Evolutionary conservation across 2,888 invertebrate species (phyloP), one percentile per base, ranked within the genome.

Genomic region (Mesochorus sp.): DNA sequence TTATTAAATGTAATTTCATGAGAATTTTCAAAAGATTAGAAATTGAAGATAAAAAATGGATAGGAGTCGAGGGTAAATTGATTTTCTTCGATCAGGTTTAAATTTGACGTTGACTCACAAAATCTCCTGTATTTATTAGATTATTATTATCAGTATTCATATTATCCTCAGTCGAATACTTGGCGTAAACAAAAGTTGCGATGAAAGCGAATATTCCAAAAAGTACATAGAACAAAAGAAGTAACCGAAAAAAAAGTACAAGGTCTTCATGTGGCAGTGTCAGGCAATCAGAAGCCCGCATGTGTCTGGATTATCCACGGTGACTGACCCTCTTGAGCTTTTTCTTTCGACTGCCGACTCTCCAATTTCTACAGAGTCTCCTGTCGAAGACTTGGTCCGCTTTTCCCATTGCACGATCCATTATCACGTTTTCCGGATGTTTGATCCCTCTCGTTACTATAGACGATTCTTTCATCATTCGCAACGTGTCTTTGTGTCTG

Each of bases 241-340:
- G 14, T 0, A 24, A 59, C n/a, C n/a, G 6, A 14, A 26, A 28
- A 42, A 44, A 14, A 17, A 55, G 19, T 6, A 53, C 5, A 26
- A 51, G 26, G 61, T 17, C 12, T 39, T 55, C 19, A 66, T 55
- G 44, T 28, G 71, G 31, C 28, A 53, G 51, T 79, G 77, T 80
- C 77, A 76, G 71, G 80, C 81, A 82, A 82, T 83, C 83, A 81
- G 81, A 62, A 76, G 77, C 82, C 82, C 82, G 83, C 83, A 81
- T 80, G 67, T 80, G 75, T 80, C 79, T 78, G 79, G 81, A 82
- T 84, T 83, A 77, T 82, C 71, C 73, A 70, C 76, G 62, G 47
- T 75, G 72, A 80, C 64, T 71, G 73, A 66, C 57, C 73, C 61
- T 75, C 73, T 57, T 51, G 47, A 59, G 39, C 55, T 34, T 55